Conservation (phyloP, 2,113 vertebrate species). For the Psilopsiagon aymara region DNA sequence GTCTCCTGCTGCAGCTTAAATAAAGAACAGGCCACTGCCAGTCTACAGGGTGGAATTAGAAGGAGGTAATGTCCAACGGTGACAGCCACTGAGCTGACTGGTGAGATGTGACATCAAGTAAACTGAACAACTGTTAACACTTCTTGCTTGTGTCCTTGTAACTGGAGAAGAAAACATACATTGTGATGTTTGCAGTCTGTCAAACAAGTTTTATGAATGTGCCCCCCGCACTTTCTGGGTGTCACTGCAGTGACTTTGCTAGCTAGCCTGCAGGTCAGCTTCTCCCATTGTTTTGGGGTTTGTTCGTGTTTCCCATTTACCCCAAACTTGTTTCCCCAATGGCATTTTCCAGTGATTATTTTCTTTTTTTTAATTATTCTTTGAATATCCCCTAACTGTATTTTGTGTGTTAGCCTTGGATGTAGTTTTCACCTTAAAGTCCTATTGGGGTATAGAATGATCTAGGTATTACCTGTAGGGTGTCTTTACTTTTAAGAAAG, state of each 20-base stretch:
- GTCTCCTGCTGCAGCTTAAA: not conserved
- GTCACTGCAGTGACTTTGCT: not conserved
- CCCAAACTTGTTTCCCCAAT: not conserved
- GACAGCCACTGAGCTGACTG: not conserved
- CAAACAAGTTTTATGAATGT: not conserved
- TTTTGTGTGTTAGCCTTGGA: not conserved
- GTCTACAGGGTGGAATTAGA: not conserved
- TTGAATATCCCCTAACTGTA: not conserved
- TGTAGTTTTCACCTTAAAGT: not conserved
- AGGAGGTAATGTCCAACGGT: rapidly evolving
- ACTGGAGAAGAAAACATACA: rapidly evolving
- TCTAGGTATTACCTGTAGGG: not conserved
- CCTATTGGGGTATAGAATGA: not conserved
- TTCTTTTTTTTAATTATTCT: not conserved
- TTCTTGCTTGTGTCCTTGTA: not conserved
- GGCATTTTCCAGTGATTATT: not conserved
- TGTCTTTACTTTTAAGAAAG: not conserved
- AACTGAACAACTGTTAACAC: not conserved
- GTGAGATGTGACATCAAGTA: not conserved
- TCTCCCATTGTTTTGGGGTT: not conserved
- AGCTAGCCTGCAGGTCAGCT: not conserved
- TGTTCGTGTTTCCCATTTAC: not conserved
- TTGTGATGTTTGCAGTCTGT: not conserved
- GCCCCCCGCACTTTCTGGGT: not conserved
- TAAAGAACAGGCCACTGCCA: not conserved